A percentile compares a stretch with the other conserved stretches of the same genome.
Evolutionary conservation across 2,888 invertebrate species (phyloP).

Genomic region (Volucella bombylans): DNA sequence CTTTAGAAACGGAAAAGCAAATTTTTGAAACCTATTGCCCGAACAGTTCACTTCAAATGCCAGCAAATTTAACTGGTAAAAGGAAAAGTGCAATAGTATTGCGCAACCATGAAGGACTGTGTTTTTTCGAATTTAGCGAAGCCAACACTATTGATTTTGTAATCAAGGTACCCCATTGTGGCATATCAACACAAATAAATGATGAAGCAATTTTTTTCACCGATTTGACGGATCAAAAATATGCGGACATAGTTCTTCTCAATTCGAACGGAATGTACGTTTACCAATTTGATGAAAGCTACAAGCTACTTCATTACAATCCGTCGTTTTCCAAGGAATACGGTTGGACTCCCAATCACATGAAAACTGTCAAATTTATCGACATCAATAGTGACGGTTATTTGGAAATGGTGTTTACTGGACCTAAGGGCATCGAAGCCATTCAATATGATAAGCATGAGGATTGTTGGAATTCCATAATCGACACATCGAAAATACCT

Average conservation of each 20-base stretch:
- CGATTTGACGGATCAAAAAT: conserved; percentile 22
- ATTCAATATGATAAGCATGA: conserved; percentile 5
- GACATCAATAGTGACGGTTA: conserved; percentile 31
- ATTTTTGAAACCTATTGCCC: conserved; percentile 4
- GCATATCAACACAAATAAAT: neutral
- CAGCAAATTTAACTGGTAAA: neutral
- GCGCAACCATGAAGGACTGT: conserved; percentile 17
- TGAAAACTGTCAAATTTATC: conserved; percentile 6
- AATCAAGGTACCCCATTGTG: conserved; percentile 7
- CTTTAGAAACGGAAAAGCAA: conserved; percentile 11
- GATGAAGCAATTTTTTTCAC: conserved; percentile 19
- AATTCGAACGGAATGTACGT: conserved; percentile 45
- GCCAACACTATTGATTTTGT: conserved; percentile 19
- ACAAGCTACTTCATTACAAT: conserved; percentile 34
- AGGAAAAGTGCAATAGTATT: neutral
- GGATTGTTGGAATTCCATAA: neutral
- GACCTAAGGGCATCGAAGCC: conserved; percentile 28
- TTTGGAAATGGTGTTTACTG: conserved; percentile 46
- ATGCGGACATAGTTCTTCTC: conserved; percentile 31
- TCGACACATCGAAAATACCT: conserved; percentile 8
- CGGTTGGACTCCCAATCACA: conserved; percentile 29
- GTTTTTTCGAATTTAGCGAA: conserved; percentile 27
- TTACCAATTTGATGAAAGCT: conserved; percentile 5
- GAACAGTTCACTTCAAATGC: neutral
- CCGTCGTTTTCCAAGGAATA: conserved; percentile 23